Percentiles rank a stretch among this genome's conserved stretches.
phyloP scores from a whole-genome alignment of 2,888 invertebrate species.

The Nomada ruficornis region DNA sequence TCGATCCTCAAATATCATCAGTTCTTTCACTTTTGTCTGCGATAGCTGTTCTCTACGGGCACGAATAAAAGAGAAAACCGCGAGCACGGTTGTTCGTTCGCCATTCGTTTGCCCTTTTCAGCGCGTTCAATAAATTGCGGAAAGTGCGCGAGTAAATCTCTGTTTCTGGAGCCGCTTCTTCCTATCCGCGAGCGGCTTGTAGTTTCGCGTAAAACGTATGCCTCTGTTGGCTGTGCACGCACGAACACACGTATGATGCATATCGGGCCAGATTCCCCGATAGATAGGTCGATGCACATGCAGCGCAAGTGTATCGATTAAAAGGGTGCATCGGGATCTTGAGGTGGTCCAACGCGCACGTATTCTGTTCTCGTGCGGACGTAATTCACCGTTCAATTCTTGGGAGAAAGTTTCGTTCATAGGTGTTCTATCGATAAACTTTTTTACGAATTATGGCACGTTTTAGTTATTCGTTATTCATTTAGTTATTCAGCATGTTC shows the following conservation, averaged over 20 bases:
- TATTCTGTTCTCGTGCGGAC: constrained; percentile 35
- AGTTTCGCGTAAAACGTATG: neutral
- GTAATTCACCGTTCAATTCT: constrained; percentile 12
- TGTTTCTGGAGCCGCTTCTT: constrained; percentile 29
- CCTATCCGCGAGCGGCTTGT: neutral
- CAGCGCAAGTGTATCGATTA: constrained; percentile 49
- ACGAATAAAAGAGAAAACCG: constrained; percentile 8
- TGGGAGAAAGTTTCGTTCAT: neutral
- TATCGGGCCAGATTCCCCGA: constrained; percentile 41
- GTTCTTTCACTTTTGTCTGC: neutral
- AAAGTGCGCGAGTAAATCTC: constrained; percentile 37
- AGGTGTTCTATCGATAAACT: too few relatives aligned
- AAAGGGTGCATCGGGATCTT: constrained; percentile 46
- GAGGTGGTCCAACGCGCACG: constrained; percentile 46
- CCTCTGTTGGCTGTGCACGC: neutral
- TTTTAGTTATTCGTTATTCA: too few relatives aligned
- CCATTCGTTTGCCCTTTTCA: constrained; percentile 21
- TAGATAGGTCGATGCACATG: constrained; percentile 39
- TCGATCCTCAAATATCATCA: neutral
- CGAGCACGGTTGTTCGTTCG: constrained; percentile 36
- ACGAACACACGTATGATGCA: constrained; percentile 43
- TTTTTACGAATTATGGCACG: too few relatives aligned
- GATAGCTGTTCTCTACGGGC: neutral
- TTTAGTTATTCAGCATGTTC: too few relatives aligned
- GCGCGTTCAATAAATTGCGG: constrained; percentile 30